Percentiles rank a stretch among this genome's conserved stretches.
Conservation (phyloP, 2,888 invertebrate genomes). For the Apotomis turbidana region DNA sequence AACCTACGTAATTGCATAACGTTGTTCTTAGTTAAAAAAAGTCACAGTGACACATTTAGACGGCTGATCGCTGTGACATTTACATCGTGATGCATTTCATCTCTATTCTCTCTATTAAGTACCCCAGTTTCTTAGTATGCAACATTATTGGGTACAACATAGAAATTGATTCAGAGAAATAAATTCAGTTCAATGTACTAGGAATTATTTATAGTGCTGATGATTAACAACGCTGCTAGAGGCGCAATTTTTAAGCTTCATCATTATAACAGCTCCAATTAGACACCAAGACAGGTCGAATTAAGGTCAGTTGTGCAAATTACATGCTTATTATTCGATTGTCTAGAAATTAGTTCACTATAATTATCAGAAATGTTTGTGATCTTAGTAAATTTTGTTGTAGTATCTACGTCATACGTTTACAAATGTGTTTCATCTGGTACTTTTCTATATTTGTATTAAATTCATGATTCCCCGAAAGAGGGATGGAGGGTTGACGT, state of each 20-base stretch:
- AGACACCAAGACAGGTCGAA: constrained; percentile 7
- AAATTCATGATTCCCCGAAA: too few species aligned
- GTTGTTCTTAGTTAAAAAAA: too few species aligned
- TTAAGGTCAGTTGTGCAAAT: constrained; percentile 24
- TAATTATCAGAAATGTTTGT: neutral
- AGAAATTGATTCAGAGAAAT: constrained; percentile 19
- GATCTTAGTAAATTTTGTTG: neutral
- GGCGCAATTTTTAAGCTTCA: constrained; percentile 18
- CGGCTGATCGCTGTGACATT: too few species aligned
- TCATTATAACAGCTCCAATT: constrained; percentile 17
- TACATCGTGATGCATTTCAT: too few species aligned
- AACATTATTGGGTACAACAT: neutral
- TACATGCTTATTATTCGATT: constrained; percentile 17
- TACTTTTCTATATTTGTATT: too few species aligned
- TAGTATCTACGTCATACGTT: too few species aligned
- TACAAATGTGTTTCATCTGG: too few species aligned
- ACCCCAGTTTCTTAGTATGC: neutral
- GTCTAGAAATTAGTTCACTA: constrained; percentile 11
- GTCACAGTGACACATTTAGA: too few species aligned
- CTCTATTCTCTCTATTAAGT: too few species aligned
- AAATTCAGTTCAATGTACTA: constrained; percentile 13
- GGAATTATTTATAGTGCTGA: constrained; percentile 13
- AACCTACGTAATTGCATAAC: too few species aligned
- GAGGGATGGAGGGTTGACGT: too few species aligned
- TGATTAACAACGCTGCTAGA: constrained; percentile 14